These are phyloP conservation scores for Dryobota labecula DNA, from an alignment of 2,888 invertebrate genomes.

Conservation along the genomic window DNA sequence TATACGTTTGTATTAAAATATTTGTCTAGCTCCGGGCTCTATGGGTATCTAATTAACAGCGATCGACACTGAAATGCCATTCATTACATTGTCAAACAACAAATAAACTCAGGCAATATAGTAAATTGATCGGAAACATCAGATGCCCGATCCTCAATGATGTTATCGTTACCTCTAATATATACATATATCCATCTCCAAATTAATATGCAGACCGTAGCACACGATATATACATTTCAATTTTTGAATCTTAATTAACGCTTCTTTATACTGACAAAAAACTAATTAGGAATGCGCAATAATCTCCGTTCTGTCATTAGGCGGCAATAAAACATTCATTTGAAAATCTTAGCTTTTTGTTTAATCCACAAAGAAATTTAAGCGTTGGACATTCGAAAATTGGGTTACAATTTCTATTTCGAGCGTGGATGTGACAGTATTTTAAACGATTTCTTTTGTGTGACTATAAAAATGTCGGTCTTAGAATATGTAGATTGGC, in stretches of 20 bases:
- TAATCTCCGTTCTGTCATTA: slow-evolving; percentile 64
- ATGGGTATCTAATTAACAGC: slow-evolving; percentile 67
- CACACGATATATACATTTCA: slow-evolving; percentile 53
- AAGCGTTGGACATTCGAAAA: slow-evolving; percentile 51
- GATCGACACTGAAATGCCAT: slow-evolving; percentile 77
- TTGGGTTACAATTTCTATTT: slow-evolving; percentile 59
- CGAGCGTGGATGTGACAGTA: slow-evolving; percentile 53
- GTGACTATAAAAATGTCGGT: slow-evolving; percentile 58
- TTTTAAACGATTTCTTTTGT: slow-evolving; percentile 58
- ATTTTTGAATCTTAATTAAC: slow-evolving; percentile 64
- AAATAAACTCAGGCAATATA: slow-evolving; percentile 74
- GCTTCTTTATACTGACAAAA: slow-evolving; percentile 61
- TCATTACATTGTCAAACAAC: slow-evolving; percentile 80
- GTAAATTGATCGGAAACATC: slow-evolving; percentile 72
- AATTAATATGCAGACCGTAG: slow-evolving; percentile 55
- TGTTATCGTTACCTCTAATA: slow-evolving; percentile 67
- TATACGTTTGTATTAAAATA: slow-evolving; percentile 77
- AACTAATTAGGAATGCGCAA: slow-evolving; percentile 63
- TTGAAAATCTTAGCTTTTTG: slow-evolving; percentile 51
- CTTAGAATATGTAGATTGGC: slow-evolving; percentile 49
- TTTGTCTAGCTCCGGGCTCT: slow-evolving; percentile 75
- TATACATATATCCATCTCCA: slow-evolving; percentile 63
- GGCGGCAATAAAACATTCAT: slow-evolving; percentile 60
- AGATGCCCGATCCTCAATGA: slow-evolving; percentile 57
- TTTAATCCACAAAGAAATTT: slow-evolving; percentile 50